Base-by-base conservation (phyloP, 1,140 invertebrate species). In the Marisa cornuarietis region DNA sequence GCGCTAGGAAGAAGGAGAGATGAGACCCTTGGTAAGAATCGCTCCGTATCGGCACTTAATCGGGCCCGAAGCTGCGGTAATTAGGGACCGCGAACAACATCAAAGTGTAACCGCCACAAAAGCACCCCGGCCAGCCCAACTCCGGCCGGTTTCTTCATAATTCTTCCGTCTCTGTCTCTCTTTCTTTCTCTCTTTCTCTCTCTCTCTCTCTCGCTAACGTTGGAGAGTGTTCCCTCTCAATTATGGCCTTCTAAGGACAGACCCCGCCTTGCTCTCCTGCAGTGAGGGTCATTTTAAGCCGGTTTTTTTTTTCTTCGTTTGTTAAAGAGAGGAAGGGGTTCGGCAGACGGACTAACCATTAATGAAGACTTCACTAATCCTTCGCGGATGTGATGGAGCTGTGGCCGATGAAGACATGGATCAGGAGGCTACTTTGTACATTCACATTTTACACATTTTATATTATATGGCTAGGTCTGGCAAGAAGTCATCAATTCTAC, bases 31-130 rank as follows among this genome's bases (percentile, higher is more conserved):
- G n/a, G n/a, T 76, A n/a, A 16, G 7, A 24, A 76, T 31, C 63
- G 24, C 54, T 65, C 62, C 61, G 31, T 24, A 63, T 65, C 49
- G 26, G 63, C 74, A 63, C 26, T 31, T 62, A 62, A 62, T 62
- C 74, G 58, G 63, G 22, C 74, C 58, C 58, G 58, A 76, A 62
- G 74, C 58, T 65, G 58, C 63, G 58, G 54, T 76, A 76, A 62
- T 65, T 63, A 18, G 63, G n/a, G 74, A 63, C 22, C 58, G 24
- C 58, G 58, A 24, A 31, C 63, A n/a, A 65, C 63, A 42, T 62
- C 63, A 65, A 66, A 76, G 63, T 76, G 58, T 63, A 24, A 61
- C 51, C 22, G 31, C 24, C 51, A 76, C 63, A 66, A 76, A 26
- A 54, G 62, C 58, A 26, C 31, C 74, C 24, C 26, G 52, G 49